Evolutionary conservation across 1,140 invertebrate genomes (phyloP), one percentile per base, ranked within the genome.

Genomic region (Panulirus ornatus): DNA sequence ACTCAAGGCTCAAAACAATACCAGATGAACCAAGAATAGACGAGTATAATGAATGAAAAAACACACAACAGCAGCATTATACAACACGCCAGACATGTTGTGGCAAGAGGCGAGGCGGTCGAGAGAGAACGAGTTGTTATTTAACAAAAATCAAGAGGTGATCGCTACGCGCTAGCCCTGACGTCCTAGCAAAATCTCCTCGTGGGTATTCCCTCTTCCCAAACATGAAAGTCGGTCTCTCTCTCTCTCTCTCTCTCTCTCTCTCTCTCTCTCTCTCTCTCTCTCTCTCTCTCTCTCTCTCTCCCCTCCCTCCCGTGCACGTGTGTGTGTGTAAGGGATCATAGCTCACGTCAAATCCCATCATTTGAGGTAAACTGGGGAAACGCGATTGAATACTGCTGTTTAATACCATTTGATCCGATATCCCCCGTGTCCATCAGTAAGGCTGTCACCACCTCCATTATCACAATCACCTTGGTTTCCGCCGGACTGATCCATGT

Each of bases 331-430:
- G 58, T 54, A 44, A 30, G 38, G 27, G 19, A 16, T 66, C 30
- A 73, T 75, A n/a, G 44, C 70, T 85, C 83, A 85, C 42, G 36
- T 75, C 30, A 73, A 71, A 44, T 27, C 83, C 83, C 70, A 84
- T 70, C 47, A 44, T 71, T 84, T n/a, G 3, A 58, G 36, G 54
- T 19, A 70, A 84, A 84, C 70, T 84, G 70, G n/a, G n/a, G 42
- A 38, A 70, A 36, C 6, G 22, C 82, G 82, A 84, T 84, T 84
- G 82, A 84, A 71, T 84, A 84, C n/a, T 84, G 82, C 63, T 84
- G 11, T 84, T 84, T 84, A 84, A 84, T 58, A 42, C 81, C 63
- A 14, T 3, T 27, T 42, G 63, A 84, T 84, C 81, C 82, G 2
- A 42, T 30, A 44, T 19, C 40, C 14, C 83, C 75, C 83, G 75